Percentiles rank a stretch among this genome's conserved stretches.
These are phyloP conservation scores for Hyles lineata DNA, from an alignment of 2,888 invertebrate genomes.

Conservation along the genomic window DNA sequence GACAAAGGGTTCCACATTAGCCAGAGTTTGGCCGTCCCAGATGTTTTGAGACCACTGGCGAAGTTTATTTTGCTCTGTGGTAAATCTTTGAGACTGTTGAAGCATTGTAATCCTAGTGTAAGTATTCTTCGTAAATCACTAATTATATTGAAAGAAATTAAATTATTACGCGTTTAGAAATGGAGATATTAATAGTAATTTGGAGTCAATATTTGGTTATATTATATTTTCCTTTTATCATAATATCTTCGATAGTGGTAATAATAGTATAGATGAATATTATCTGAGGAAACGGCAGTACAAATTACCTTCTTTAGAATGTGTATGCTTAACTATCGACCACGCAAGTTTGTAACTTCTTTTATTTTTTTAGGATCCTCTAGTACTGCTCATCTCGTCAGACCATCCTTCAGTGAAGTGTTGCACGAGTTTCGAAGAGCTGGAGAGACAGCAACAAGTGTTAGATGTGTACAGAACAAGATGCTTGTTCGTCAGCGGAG, in stretches of 20 bases:
- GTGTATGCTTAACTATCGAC: too few relatives aligned
- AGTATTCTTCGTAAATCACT: constrained; percentile 51
- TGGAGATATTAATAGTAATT: too few relatives aligned
- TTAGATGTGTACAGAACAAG: constrained; percentile 80
- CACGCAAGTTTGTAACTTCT: not conserved
- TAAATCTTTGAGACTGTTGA: constrained; percentile 89
- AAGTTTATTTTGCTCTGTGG: constrained; percentile 89
- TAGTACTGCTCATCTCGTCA: constrained; percentile 80
- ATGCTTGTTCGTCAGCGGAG: constrained; percentile 81
- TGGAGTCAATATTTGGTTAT: not conserved
- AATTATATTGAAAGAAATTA: too few relatives aligned
- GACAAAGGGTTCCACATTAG: constrained; percentile 86
- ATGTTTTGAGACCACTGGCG: constrained; percentile 87
- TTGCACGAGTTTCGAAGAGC: constrained; percentile 78
- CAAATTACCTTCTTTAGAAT: too few relatives aligned
- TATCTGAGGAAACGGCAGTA: too few relatives aligned
- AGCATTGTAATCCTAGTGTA: constrained; percentile 88
- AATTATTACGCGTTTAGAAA: too few relatives aligned
- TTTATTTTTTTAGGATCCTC: constrained; percentile 71
- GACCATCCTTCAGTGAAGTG: constrained; percentile 83
- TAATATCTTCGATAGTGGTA: too few relatives aligned
- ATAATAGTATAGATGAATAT: too few relatives aligned
- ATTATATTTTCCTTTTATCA: not conserved
- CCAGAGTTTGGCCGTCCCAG: constrained; percentile 85
- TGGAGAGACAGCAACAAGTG: constrained; percentile 77